These are phyloP conservation scores for Oncorhynchus keta DNA, from an alignment of 2,113 vertebrate genomes.

Conservation along the genomic window DNA sequence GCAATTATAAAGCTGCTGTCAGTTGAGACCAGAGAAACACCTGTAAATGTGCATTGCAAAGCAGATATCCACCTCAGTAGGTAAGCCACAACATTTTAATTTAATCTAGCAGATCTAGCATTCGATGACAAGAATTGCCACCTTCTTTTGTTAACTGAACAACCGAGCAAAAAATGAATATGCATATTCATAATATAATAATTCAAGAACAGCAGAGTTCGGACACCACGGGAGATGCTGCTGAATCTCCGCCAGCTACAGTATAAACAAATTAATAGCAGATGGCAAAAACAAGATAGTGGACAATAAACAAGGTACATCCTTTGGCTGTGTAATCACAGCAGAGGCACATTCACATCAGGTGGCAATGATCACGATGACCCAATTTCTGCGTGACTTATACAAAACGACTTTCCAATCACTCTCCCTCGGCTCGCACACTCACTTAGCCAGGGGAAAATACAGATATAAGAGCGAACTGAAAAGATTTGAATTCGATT, in stretches of 20 bases:
- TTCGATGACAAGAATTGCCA: background rate
- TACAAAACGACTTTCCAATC: background rate
- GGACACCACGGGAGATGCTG: background rate
- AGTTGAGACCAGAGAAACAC: background rate
- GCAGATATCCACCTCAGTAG: background rate
- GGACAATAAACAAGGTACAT: constrained; percentile 21
- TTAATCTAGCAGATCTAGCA: background rate
- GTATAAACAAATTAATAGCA: constrained; percentile 32
- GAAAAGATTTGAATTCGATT: constrained; percentile 7
- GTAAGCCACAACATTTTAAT: background rate
- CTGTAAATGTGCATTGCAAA: background rate
- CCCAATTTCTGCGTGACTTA: background rate
- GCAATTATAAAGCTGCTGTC: background rate
- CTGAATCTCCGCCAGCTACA: background rate
- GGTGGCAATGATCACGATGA: background rate
- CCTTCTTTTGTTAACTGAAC: background rate
- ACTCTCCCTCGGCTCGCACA: background rate
- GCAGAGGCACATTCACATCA: constrained; percentile 12
- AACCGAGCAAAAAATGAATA: background rate
- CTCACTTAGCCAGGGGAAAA: background rate
- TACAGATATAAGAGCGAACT: background rate
- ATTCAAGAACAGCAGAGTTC: background rate
- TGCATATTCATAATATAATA: background rate
- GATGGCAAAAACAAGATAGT: constrained; percentile 27
- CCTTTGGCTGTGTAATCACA: constrained; percentile 18